Conservation (phyloP, 1,140 invertebrate genomes). For the Drosophila prosaltans region DNA sequence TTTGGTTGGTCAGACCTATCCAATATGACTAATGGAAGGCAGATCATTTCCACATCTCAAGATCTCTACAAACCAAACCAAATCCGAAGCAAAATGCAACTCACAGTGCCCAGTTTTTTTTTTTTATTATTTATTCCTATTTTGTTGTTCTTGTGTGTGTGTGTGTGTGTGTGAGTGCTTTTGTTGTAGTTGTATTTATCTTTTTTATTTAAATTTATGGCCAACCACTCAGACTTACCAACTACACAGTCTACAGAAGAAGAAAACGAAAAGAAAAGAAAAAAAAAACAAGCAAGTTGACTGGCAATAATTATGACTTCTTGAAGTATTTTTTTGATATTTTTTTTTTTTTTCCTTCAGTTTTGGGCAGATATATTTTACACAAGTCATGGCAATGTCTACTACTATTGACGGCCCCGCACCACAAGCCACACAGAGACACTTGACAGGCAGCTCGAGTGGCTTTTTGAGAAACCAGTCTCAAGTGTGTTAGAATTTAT, state of each 20-base stretch:
- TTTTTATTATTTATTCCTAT: conserved; percentile 16
- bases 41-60: conserved; percentile 39
- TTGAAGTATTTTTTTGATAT: conserved; percentile 53
- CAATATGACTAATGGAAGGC: conserved; percentile 52
- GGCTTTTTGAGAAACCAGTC: conserved; percentile 79
- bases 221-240: conserved; percentile 18
- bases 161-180: conserved; percentile 7
- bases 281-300: conserved; percentile 52
- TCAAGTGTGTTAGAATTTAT: conserved; percentile 74
- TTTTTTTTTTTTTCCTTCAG: conserved; percentile 6
- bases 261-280: not conserved
- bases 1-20: conserved; percentile 28
- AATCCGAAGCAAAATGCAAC: conserved; percentile 27
- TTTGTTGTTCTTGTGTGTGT: not conserved
- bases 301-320: conserved; percentile 80
- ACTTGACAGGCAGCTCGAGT: conserved; percentile 76
- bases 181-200: conserved; percentile 51
- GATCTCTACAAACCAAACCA: conserved; percentile 28
- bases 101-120: conserved; percentile 16
- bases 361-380: conserved; percentile 58
- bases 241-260: conserved; percentile 30
- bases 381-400: conserved; percentile 69
- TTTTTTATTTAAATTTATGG: conserved; percentile 58
- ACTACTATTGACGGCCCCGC: conserved; percentile 52
- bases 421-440: conserved; percentile 50